phyloP scores from a whole-genome alignment of 2,113 vertebrate species.

The Oreochromis aureus region DNA sequence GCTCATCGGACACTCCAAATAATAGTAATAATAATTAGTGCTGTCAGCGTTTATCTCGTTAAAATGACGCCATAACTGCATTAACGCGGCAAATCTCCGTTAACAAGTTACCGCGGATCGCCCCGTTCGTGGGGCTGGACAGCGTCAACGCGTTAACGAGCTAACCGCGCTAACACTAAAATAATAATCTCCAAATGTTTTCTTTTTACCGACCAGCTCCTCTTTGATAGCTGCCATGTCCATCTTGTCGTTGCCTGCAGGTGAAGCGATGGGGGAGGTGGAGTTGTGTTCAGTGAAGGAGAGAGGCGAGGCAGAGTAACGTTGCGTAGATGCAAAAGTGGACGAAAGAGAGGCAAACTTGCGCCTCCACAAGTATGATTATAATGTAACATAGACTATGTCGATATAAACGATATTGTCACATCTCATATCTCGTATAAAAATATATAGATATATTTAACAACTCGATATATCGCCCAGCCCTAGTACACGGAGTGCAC shows the following conservation, averaged over 20 bases:
- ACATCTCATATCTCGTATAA: not conserved
- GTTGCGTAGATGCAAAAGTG: not conserved
- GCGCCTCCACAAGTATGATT: not conserved
- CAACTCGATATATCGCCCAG: not conserved
- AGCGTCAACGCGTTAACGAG: fast-evolving
- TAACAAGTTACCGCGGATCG: not conserved
- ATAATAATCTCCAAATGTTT: not conserved
- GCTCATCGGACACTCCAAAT: not conserved
- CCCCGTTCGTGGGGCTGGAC: not conserved
- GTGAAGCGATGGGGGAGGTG: not conserved
- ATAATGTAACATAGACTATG: not conserved
- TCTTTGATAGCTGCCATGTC: not conserved
- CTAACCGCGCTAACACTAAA: not conserved
- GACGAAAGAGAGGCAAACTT: not conserved
- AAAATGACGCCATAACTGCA: not conserved
- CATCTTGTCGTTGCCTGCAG: not conserved
- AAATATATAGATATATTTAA: not conserved
- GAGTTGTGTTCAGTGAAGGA: not conserved
- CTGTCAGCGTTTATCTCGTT: not conserved
- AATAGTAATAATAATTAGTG: not conserved
- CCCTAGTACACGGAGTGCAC: not conserved
- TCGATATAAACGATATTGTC: not conserved
- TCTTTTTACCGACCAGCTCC: not conserved
- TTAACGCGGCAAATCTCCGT: not conserved
- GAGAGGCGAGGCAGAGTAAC: not conserved